Evolutionary conservation across 1,140 invertebrate genomes (phyloP).

Genomic region (Dreissena polymorpha): DNA sequence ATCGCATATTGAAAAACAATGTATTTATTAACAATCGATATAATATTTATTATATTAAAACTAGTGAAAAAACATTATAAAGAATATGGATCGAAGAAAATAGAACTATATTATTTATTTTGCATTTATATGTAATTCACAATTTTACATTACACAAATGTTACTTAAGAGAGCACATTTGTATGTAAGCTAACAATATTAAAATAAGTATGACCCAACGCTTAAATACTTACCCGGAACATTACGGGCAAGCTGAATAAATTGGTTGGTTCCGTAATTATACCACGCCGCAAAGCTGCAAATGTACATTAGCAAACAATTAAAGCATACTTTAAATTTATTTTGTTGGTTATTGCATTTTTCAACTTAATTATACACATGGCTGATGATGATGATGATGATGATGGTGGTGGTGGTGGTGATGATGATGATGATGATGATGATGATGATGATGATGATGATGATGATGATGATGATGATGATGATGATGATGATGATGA

Average conservation of each 20-base stretch:
- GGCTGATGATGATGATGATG: not conserved
- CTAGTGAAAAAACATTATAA: too few relatives aligned
- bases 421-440: not conserved
- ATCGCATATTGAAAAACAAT: too few relatives aligned
- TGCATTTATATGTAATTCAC: too few relatives aligned
- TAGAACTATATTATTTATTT: too few relatives aligned
- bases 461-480: slow-evolving; percentile 47
- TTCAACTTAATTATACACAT: too few relatives aligned
- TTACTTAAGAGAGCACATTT: too few relatives aligned
- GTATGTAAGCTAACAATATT: too few relatives aligned
- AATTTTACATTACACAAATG: too few relatives aligned
- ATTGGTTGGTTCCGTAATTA: slow-evolving; percentile 43
- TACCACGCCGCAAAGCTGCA: slow-evolving; percentile 42
- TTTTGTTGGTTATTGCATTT: not conserved
- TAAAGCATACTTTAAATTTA: not conserved
- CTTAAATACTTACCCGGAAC: not conserved
- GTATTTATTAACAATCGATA: too few relatives aligned
- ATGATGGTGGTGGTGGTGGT: not conserved
- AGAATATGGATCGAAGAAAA: too few relatives aligned
- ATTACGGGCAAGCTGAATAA: slow-evolving; percentile 29
- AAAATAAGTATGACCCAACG: too few relatives aligned
- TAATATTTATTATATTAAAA: too few relatives aligned
- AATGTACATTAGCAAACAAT: not conserved
- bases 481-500: slow-evolving; percentile 47
- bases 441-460: slow-evolving; percentile 20